Evolutionary conservation across 1,140 invertebrate genomes (phyloP).

Genomic region (Vollenhovia emeryi): DNA sequence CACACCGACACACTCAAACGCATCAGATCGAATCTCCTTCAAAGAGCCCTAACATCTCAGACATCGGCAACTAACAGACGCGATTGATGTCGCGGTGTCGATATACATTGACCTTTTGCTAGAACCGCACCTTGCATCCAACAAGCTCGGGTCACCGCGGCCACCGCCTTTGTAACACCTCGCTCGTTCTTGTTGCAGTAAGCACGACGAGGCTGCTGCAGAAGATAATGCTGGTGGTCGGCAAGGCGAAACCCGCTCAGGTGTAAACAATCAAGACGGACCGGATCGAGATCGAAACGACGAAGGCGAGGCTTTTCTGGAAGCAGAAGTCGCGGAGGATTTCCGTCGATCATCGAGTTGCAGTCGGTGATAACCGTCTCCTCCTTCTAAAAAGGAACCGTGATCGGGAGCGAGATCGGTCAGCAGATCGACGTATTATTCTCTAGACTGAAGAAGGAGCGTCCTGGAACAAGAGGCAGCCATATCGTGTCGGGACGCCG

Average conservation of each 20-base stretch:
- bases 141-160: not conserved
- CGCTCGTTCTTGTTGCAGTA: slow-evolving; percentile 84
- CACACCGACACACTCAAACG: not conserved
- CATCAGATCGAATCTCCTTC: slow-evolving; percentile 11
- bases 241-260: slow-evolving; percentile 89
- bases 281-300: slow-evolving; percentile 24
- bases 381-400: not conserved
- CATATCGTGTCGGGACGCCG: slow-evolving; percentile 69
- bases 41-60: slow-evolving; percentile 10
- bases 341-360: not conserved
- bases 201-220: slow-evolving; percentile 87
- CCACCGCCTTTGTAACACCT: not conserved
- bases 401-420: not conserved
- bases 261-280: slow-evolving; percentile 84
- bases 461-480: slow-evolving; percentile 72
- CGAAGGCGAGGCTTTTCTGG: slow-evolving; percentile 8
- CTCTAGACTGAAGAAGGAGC: not conserved
- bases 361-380: not conserved
- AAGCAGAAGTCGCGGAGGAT: slow-evolving; percentile 23
- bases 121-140: slow-evolving; percentile 25
- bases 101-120: not conserved
- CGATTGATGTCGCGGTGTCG: not conserved
- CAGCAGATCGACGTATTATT: not conserved
- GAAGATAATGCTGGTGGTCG: slow-evolving; percentile 89
- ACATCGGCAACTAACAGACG: slow-evolving; percentile 32